These are phyloP conservation scores for Globodera rostochiensis DNA, from an alignment of 1,140 invertebrate genomes.

Conservation along the genomic window DNA sequence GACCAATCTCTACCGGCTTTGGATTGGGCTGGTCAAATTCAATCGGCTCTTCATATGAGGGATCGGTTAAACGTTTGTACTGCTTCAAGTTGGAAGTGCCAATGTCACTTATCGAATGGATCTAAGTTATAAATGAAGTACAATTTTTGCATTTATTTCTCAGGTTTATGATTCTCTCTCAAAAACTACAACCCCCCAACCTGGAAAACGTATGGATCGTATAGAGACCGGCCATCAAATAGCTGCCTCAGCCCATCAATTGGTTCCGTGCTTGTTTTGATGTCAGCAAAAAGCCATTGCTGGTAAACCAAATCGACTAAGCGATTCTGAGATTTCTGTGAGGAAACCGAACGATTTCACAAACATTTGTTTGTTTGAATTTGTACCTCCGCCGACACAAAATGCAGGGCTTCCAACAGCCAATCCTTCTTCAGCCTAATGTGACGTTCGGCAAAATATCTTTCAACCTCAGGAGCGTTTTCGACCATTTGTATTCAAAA, in stretches of 20 bases:
- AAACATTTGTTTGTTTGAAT: too few relatives aligned
- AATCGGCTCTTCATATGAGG: slow-evolving; percentile 1
- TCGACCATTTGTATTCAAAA: background rate
- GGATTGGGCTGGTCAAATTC: background rate
- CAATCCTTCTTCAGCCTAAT: slow-evolving; percentile 13
- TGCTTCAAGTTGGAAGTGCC: slow-evolving; percentile 10
- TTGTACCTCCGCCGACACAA: background rate
- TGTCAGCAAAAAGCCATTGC: slow-evolving; percentile 24
- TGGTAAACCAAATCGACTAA: slow-evolving; percentile 23
- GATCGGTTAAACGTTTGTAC: background rate
- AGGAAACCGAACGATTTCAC: background rate
- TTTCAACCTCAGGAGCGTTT: background rate
- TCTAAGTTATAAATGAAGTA: background rate
- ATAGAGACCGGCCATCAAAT: background rate
- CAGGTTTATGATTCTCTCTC: too few relatives aligned
- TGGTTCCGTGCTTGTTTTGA: slow-evolving; percentile 18
- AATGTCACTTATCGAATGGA: slow-evolving; percentile 13
- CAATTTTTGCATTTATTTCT: too few relatives aligned
- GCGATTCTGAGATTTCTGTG: background rate
- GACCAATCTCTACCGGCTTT: background rate
- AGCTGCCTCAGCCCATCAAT: background rate
- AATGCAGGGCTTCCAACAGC: slow-evolving; percentile 3
- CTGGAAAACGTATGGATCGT: slow-evolving; percentile 13
- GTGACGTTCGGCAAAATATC: slow-evolving; percentile 4
- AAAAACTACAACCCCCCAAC: background rate